Conservation (phyloP, 2,113 vertebrate species). For the Otis tarda region DNA sequence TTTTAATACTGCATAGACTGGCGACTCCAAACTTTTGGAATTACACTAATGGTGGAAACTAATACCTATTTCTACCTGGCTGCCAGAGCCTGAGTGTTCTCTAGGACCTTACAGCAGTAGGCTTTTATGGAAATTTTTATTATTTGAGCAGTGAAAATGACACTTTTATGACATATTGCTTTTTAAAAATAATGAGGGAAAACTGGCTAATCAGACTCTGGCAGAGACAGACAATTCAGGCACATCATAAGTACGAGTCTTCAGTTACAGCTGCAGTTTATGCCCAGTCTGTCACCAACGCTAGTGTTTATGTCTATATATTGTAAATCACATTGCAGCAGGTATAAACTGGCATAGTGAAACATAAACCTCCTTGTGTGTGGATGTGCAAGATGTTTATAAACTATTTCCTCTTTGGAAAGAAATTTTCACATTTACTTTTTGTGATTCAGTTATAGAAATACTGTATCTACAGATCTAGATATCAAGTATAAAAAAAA, state of each 20-base stretch:
- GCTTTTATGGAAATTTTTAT: conserved; percentile 12
- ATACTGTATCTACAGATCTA: neutral
- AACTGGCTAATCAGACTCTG: neutral
- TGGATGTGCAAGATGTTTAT: neutral
- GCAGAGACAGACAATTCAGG: neutral
- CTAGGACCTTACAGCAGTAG: neutral
- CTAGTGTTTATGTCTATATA: neutral
- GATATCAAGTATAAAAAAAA: neutral
- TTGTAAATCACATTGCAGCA: neutral
- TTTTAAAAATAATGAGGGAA: conserved; percentile 15
- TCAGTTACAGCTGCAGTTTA: neutral
- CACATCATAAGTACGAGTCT: neutral
- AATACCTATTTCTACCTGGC: neutral
- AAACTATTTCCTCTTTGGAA: neutral
- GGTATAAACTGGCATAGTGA: neutral
- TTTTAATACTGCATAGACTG: neutral
- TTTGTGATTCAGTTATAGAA: neutral
- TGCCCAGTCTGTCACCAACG: neutral
- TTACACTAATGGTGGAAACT: neutral
- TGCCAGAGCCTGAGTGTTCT: neutral
- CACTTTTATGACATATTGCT: neutral
- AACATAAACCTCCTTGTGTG: neutral
- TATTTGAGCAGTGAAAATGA: neutral
- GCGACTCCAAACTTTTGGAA: neutral
- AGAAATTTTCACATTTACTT: neutral